Evolutionary conservation across 2,888 invertebrate genomes (phyloP), one percentile per base, ranked within the genome.

Genomic region (Biston stratarius): DNA sequence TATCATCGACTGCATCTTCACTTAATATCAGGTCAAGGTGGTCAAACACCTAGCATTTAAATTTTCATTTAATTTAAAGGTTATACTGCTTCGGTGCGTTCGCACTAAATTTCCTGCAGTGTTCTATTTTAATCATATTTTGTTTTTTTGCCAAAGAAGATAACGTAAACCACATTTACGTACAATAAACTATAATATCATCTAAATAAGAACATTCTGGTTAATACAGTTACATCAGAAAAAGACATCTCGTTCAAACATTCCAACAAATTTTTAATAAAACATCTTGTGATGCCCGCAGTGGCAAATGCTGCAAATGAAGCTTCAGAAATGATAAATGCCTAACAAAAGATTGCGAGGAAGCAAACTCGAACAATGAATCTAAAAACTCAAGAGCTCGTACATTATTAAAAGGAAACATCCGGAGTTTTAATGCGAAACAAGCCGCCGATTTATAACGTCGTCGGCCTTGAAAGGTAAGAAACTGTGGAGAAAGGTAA

Each of bases 401-500:
- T 68, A 57, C 58, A 73, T 69, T 73, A 74, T 69, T 69, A 69
- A 72, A 69, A 65, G 61, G 69, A 65, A 69, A 64, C 65, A 61
- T 53, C 59, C 67, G 40, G 71, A 72, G 64, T 74, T 70, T 74
- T 64, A 71, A 69, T 61, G 64, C 64, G 65, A 45, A 72, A 64
- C 70, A 69, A 66, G 62, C 64, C 65, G 74, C 82, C 71, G 72
- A 80, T 81, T 83, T 84, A 84, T 82, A 82, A 83, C 59, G 49
- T 58, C 79, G 72, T 71, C 75, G 78, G 77, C 77, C 82, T 77
- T 75, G 80, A 77, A 83, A 83, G 81, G 78, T 78, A 83, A 76
- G 78, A 84, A 84, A 86, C 8, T 53, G n/a, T 8, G 14, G 38
- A 42, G 12, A 24, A 7, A 24, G 24, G 52, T 53, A 61, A 53